Conservation (phyloP, 2,797 vertebrate species). For the Merluccius polli region DNA sequence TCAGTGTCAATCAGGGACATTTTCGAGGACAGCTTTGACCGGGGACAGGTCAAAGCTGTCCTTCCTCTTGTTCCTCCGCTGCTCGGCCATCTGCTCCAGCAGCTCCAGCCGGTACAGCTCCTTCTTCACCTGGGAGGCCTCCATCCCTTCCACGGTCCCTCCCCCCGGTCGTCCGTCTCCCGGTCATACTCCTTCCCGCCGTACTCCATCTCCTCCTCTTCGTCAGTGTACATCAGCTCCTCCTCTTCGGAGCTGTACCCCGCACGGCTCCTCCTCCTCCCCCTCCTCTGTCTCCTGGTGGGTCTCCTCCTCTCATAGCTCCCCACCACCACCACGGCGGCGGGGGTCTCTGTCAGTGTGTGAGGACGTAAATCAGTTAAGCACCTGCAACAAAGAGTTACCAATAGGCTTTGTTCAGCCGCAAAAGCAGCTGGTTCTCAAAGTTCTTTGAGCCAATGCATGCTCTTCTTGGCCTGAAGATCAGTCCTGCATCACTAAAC, state of each 20-base stretch:
- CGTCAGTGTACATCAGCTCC: neutral
- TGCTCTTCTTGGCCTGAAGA: too few relatives aligned
- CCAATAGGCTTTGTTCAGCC: too few relatives aligned
- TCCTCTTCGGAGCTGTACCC: neutral
- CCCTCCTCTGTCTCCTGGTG: conserved; percentile 57
- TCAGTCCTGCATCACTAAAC: too few relatives aligned
- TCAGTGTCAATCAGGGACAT: too few relatives aligned
- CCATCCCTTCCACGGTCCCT: conserved; percentile 64
- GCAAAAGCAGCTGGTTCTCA: too few relatives aligned
- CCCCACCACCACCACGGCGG: neutral
- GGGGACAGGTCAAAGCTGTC: too few relatives aligned
- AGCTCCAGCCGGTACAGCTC: conserved; percentile 84
- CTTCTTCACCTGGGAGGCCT: conserved; percentile 74
- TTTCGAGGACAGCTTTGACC: too few relatives aligned
- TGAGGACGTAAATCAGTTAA: too few relatives aligned
- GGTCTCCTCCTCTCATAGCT: conserved; percentile 14
- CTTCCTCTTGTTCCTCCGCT: conserved; percentile 82
- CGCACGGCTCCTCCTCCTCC: neutral
- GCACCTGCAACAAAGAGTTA: too few relatives aligned
- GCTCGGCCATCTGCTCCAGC: conserved; percentile 86
- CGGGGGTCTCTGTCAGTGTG: conserved; percentile 39
- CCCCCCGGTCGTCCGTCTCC: neutral
- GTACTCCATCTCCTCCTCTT: neutral
- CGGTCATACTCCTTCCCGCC: neutral
- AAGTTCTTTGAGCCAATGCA: too few relatives aligned